Percentiles rank a stretch among this genome's conserved stretches.
These are phyloP conservation scores for Chaenodraco wilsoni DNA, from an alignment of 2,797 vertebrate species.

Conservation along the genomic window DNA sequence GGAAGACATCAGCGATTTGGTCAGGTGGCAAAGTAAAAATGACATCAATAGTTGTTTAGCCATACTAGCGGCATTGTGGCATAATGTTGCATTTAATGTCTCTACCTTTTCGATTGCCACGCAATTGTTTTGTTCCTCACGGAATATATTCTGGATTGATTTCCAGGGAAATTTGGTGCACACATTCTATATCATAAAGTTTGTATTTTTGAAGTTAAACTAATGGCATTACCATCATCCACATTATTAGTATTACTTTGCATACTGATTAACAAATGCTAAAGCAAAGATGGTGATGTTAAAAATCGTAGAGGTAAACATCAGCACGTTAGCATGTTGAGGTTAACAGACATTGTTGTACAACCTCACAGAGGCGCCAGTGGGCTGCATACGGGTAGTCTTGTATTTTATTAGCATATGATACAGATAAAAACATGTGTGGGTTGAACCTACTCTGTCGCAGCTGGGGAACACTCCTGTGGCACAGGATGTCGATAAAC, in stretches of 20 bases:
- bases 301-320: neutral
- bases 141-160: neutral
- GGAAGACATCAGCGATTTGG: constrained; percentile 15
- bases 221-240: neutral
- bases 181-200: neutral
- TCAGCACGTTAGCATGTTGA: neutral
- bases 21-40: neutral
- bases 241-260: too few species aligned
- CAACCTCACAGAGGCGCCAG: neutral
- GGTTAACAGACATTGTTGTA: neutral
- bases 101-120: too few species aligned
- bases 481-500: constrained; percentile 88
- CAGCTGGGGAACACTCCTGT: constrained; percentile 86
- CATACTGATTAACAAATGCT: neutral
- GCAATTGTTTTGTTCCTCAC: neutral
- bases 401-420: neutral
- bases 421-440: neutral
- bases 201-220: neutral
- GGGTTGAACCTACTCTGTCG: constrained; percentile 79
- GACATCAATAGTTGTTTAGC: too few species aligned
- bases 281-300: neutral
- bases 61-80: neutral
- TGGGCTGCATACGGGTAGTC: neutral
- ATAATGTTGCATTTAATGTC: too few species aligned
- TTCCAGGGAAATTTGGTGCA: neutral